Evolutionary conservation across 2,113 vertebrate genomes (phyloP).

Genomic region (Alaudala cheleensis): DNA sequence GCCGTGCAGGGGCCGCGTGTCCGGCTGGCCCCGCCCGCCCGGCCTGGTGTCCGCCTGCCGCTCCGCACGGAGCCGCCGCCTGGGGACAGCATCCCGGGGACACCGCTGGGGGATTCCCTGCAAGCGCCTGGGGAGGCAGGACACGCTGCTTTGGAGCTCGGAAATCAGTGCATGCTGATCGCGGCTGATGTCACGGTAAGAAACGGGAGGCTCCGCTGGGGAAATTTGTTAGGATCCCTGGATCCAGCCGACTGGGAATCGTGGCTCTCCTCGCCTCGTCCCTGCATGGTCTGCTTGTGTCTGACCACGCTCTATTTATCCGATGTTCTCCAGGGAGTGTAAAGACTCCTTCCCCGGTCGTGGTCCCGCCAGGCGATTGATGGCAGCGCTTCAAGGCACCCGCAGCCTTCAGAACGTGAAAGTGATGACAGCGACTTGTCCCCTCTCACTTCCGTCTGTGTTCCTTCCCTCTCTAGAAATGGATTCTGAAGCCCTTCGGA

Average conservation of each 20-base stretch:
- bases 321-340: fast-evolving
- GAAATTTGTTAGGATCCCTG: fast-evolving
- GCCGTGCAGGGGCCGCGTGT: background rate
- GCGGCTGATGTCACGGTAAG: background rate
- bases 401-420: background rate
- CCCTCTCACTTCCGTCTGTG: background rate
- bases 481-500: slow-evolving; percentile 73
- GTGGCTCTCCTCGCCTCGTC: background rate
- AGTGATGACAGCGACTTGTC: fast-evolving
- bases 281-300: fast-evolving
- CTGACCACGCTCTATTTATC: fast-evolving
- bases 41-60: background rate
- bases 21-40: background rate
- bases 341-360: fast-evolving
- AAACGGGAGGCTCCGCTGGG: background rate
- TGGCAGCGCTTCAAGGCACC: fast-evolving
- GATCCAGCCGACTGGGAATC: fast-evolving
- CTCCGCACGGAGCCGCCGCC: background rate
- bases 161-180: too few species aligned
- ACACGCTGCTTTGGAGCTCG: fast-evolving
- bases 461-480: slow-evolving; percentile 37
- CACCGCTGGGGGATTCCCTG: background rate
- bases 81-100: fast-evolving
- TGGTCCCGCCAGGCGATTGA: fast-evolving
- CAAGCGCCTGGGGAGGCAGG: fast-evolving